A percentile compares a stretch with the other conserved stretches of the same genome.
These are phyloP conservation scores for Corynorhinus townsendii DNA, from an alignment of 2,113 vertebrate genomes.

Conservation along the genomic window DNA sequence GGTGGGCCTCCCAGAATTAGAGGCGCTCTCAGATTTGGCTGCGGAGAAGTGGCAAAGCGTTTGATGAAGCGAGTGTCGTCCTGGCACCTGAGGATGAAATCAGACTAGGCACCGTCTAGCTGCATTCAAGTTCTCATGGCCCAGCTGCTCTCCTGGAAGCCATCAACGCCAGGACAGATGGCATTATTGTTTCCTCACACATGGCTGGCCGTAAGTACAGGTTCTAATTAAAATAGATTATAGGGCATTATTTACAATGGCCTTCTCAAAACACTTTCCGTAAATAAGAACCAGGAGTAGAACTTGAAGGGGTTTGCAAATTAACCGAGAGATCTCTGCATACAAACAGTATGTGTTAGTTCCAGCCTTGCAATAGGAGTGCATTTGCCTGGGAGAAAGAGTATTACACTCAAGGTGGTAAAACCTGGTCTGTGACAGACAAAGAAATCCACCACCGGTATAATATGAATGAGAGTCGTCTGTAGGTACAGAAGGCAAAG, in stretches of 20 bases:
- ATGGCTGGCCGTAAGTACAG: conserved; percentile 28
- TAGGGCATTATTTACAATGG: conserved; percentile 14
- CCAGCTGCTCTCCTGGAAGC: conserved; percentile 48
- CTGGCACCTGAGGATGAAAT: not conserved
- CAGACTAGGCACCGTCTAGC: not conserved
- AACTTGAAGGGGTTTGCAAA: not conserved
- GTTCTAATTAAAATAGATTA: conserved; percentile 59
- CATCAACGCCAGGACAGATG: conserved; percentile 37
- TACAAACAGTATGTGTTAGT: not conserved
- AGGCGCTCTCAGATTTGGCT: not conserved
- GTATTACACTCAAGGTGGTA: not conserved
- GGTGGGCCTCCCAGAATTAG: not conserved
- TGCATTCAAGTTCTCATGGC: not conserved
- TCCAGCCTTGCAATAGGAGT: not conserved
- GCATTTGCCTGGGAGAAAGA: not conserved
- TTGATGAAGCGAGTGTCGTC: not conserved
- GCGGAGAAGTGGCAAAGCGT: not conserved
- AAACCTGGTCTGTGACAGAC: not conserved
- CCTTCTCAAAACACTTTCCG: not conserved
- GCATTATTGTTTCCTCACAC: conserved; percentile 33
- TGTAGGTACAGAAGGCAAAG: not conserved
- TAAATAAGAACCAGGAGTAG: conserved; percentile 32
- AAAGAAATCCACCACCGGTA: not conserved
- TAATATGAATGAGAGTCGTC: not conserved
- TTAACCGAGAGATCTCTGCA: not conserved